Conservation (phyloP, 2,888 invertebrate genomes). For the Mesoligia furuncula region DNA sequence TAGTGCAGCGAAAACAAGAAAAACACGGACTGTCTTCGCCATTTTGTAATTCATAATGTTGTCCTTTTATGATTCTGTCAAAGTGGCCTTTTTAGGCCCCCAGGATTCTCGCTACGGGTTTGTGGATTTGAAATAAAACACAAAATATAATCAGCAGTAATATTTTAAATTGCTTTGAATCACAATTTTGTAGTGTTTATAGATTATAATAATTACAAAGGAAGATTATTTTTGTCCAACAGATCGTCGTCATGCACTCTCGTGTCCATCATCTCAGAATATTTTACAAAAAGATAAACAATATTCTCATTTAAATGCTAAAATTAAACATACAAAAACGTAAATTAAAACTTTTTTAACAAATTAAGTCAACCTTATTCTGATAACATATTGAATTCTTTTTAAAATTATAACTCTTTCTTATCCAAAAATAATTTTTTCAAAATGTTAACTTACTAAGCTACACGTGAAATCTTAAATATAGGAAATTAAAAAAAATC, state of each 20-base stretch:
- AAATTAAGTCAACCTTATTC: conserved; percentile 18
- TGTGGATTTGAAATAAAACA: conserved; percentile 76
- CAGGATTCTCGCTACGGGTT: neutral
- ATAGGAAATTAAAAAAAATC: conserved; percentile 1
- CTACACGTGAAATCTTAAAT: conserved; percentile 22
- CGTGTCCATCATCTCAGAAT: conserved; percentile 74
- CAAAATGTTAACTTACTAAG: conserved; percentile 34
- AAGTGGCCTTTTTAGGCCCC: too few relatives aligned
- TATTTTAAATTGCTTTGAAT: conserved; percentile 90
- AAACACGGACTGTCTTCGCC: too few relatives aligned
- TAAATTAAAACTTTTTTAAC: neutral
- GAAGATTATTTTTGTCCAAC: conserved; percentile 85
- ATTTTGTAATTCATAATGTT: too few relatives aligned
- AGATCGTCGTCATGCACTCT: conserved; percentile 74
- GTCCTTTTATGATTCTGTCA: too few relatives aligned
- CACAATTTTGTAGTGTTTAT: conserved; percentile 90
- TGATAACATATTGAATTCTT: conserved; percentile 30
- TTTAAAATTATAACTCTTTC: conserved; percentile 42
- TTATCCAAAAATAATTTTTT: conserved; percentile 34
- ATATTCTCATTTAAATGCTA: conserved; percentile 16
- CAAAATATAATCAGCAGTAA: conserved; percentile 88
- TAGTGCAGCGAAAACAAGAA: too few relatives aligned
- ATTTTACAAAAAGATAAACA: conserved; percentile 47
- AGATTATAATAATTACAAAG: conserved; percentile 90
- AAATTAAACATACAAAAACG: conserved; percentile 13